These are phyloP conservation scores for Plecotus auritus DNA, from an alignment of 2,113 vertebrate genomes.

Conservation along the genomic window DNA sequence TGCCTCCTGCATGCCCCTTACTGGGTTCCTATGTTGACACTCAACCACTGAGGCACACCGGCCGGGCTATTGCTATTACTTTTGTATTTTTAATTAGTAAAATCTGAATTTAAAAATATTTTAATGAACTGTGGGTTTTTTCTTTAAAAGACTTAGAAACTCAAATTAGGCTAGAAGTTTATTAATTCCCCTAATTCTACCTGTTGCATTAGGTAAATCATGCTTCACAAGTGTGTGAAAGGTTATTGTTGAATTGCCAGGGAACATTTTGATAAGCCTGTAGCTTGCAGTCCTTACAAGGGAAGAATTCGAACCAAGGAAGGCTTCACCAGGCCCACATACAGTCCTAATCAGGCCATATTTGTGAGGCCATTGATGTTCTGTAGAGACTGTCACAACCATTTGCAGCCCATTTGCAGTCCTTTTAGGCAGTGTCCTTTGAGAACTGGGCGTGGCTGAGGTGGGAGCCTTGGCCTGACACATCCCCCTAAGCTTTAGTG, in stretches of 20 bases:
- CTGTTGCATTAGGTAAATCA: background rate
- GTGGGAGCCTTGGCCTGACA: background rate
- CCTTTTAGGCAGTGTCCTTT: background rate
- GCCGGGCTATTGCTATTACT: background rate
- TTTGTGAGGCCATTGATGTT: background rate
- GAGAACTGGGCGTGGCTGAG: background rate
- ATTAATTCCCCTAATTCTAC: background rate
- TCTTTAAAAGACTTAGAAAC: background rate
- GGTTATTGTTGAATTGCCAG: background rate
- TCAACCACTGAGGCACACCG: no score
- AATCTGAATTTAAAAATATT: background rate
- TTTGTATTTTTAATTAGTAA: constrained; percentile 10
- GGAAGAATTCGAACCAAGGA: background rate
- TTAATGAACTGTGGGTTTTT: background rate
- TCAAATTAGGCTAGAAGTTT: background rate
- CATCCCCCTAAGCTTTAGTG: background rate
- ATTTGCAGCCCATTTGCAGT: background rate
- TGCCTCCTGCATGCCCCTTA: no score
- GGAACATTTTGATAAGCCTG: background rate
- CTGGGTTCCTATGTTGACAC: no score
- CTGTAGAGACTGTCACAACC: background rate
- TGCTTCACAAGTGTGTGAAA: background rate
- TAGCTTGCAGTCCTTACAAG: background rate
- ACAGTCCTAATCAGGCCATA: background rate
- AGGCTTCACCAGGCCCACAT: background rate